phyloP scores from a whole-genome alignment of 2,113 vertebrate genomes.

The Cinclus mexicanus region DNA sequence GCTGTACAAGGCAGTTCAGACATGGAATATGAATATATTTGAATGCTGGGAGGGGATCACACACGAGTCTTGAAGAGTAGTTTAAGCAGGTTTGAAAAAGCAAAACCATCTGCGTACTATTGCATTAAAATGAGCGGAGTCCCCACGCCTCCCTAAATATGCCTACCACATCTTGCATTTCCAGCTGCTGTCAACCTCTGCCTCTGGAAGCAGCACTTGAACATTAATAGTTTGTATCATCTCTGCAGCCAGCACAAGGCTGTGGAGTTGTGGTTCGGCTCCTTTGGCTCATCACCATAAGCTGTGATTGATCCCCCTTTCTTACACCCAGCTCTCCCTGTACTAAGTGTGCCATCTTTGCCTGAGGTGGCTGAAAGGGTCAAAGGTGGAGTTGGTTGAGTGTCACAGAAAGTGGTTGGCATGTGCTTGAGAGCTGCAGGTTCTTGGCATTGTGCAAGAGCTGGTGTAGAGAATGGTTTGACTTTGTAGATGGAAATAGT shows the following conservation, averaged over 20 bases:
- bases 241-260: neutral
- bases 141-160: neutral
- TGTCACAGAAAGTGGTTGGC: neutral
- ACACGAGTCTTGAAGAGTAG: neutral
- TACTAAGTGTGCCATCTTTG: neutral
- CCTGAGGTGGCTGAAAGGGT: neutral
- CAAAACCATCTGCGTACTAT: neutral
- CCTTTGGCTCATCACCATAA: neutral
- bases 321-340: neutral
- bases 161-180: neutral
- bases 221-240: neutral
- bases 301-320: neutral
- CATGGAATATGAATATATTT: neutral
- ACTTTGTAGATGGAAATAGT: constrained; percentile 29
- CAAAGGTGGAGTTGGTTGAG: neutral
- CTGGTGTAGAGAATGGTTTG: constrained; percentile 17
- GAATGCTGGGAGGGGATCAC: neutral
- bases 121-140: neutral
- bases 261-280: neutral
- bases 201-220: neutral
- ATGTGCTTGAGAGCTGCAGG: neutral
- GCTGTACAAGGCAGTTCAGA: neutral
- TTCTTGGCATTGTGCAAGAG: neutral
- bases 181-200: neutral
- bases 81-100: neutral